Base-by-base conservation (phyloP, 2,113 vertebrate species). In the Actenoides hombroni region DNA sequence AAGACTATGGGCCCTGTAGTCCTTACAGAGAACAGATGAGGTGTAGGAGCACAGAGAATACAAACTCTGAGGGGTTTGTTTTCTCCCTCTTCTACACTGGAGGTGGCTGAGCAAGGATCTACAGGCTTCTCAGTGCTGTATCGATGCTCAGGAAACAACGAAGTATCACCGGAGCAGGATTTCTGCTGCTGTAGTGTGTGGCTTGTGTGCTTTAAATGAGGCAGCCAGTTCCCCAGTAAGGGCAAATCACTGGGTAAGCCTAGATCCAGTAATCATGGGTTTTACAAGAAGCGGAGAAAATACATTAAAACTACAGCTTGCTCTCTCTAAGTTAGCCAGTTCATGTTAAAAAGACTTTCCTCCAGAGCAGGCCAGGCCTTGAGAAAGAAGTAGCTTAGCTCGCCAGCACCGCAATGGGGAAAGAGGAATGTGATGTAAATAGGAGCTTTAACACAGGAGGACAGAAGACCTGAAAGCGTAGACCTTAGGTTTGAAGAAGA, bases 401-500 rank as follows among this genome's bases (percentile, higher is more conserved):
- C 0, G 0, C 16, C 19, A 40, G 26, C 42, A 53, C 16, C 39
- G 35, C 0, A 1, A 64, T 7, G 24, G n/a, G 21, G 57, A 46
- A 77, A 28, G 46, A 59, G 15, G 39, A 48, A 35, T 0, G 6
- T 54, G 61, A 23, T 18, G 16, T 53, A n/a, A 83, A 53, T 12
- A 46, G 18, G 44, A 77, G 59, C 21, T n/a, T 44, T 28, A 44
- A 44, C 16, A 37, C 1, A 2, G 29, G 10, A 65, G 16, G 37
- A 70, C 33, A 57, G 48, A 77, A 63, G 44, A 28, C 19, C 26
- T 73, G 67, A 59, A 57, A 65, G 21, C 11, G 28, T 77, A 12
- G 26, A 49, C 12, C 6, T 64, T 31, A 70, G 16, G 28, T 57
- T 71, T 42, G 71, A 25, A 51, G 42, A 70, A 15, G 19, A 68